Conservation (phyloP, 2,888 invertebrate species). For the Diloba caeruleocephala region DNA sequence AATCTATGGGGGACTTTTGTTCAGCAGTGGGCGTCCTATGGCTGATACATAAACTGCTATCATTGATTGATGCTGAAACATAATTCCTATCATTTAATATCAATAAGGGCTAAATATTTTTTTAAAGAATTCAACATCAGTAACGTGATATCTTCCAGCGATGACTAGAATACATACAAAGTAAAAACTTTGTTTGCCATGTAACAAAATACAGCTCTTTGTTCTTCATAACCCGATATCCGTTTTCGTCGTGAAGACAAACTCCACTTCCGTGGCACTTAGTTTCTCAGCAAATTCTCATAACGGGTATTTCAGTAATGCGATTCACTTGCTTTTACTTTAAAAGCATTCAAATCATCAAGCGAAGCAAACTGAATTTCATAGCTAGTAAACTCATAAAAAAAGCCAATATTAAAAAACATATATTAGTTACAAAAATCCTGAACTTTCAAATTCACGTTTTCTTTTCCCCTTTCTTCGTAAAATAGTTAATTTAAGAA, state of each 20-base stretch:
- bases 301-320: constrained; percentile 49
- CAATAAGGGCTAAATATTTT: too few relatives aligned
- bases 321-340: constrained; percentile 54
- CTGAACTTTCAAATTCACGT: constrained; percentile 4
- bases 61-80: too few relatives aligned
- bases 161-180: constrained; percentile 51
- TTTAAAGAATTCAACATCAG: too few relatives aligned
- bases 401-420: constrained; percentile 33
- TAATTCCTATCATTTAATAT: too few relatives aligned
- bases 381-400: constrained; percentile 42
- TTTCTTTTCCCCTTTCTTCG: constrained; percentile 11
- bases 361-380: constrained; percentile 40
- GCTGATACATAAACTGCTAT: too few relatives aligned
- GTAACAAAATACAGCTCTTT: constrained; percentile 51
- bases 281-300: constrained; percentile 53
- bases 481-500: constrained; percentile 5
- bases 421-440: constrained; percentile 21
- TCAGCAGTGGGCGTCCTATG: too few relatives aligned
- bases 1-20: too few relatives aligned
- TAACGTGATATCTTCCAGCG: constrained; percentile 32
- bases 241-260: constrained; percentile 55
- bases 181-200: constrained; percentile 47
- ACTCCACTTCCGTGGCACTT: constrained; percentile 49
- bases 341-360: constrained; percentile 50
- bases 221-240: constrained; percentile 60